Percentiles rank a stretch among this genome's conserved stretches.
Evolutionary conservation across 2,113 vertebrate genomes (phyloP).

Genomic region (Limnothrissa miodon): DNA sequence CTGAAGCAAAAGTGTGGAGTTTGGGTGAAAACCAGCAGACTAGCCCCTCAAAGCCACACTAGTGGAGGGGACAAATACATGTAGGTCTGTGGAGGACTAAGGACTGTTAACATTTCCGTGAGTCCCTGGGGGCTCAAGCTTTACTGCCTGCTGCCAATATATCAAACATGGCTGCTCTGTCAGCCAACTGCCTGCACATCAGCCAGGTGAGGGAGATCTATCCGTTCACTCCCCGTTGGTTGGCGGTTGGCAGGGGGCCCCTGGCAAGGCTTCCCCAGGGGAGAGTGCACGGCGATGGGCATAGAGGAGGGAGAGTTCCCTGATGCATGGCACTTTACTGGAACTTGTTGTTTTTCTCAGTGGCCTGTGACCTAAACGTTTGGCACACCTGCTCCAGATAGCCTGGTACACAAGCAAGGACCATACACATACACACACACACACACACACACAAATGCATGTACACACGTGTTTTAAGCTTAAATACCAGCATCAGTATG

Average conservation of each 20-base stretch:
- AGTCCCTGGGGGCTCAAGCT: neutral
- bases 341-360: conserved; percentile 63
- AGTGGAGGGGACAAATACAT: neutral
- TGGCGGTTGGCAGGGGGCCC: conserved; percentile 20
- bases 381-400: conserved; percentile 49
- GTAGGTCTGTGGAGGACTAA: neutral
- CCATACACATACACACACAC: neutral
- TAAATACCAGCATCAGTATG: no score
- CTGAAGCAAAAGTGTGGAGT: no score
- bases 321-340: conserved; percentile 50
- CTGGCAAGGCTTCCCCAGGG: conserved; percentile 46
- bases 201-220: neutral
- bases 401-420: conserved; percentile 35
- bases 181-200: neutral
- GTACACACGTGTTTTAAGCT: neutral
- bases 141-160: conserved; percentile 53
- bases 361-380: conserved; percentile 59
- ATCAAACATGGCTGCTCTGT: neutral
- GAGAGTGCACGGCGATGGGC: conserved; percentile 24
- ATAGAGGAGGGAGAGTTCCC: conserved; percentile 17
- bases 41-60: no score
- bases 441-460: neutral
- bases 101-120: neutral
- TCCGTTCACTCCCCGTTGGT: neutral
- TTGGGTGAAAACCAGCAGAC: no score